Percentiles rank a stretch among this genome's conserved stretches.
These are phyloP conservation scores for Sarcophaga bullata DNA, from an alignment of 1,140 invertebrate species.

Conservation along the genomic window DNA sequence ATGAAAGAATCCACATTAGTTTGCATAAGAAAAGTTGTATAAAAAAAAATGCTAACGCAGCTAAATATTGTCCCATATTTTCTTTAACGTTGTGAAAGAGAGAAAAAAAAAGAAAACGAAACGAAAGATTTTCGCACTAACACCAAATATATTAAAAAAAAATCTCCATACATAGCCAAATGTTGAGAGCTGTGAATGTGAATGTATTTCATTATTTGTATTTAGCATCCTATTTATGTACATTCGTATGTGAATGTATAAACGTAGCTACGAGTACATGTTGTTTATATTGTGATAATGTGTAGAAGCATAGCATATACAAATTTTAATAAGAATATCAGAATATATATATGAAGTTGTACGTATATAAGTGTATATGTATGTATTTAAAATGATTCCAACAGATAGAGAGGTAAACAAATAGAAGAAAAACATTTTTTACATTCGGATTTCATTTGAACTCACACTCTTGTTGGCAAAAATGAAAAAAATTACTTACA, in stretches of 20 bases:
- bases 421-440: too few species aligned
- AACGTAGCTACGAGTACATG: neutral
- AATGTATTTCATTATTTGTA: neutral
- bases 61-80: conserved; percentile 7
- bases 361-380: neutral
- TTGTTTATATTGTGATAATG: conserved; percentile 22
- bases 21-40: neutral
- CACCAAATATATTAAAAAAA: neutral
- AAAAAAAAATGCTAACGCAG: neutral
- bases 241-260: too few species aligned
- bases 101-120: too few species aligned
- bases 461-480: neutral
- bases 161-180: too few species aligned
- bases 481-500: too few species aligned
- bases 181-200: too few species aligned
- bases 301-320: neutral
- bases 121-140: neutral
- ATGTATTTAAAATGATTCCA: neutral
- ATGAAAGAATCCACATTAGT: neutral
- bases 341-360: neutral
- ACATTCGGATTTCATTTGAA: neutral
- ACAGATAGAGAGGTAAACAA: too few species aligned
- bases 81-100: neutral
- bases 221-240: neutral
- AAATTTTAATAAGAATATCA: neutral